These are phyloP conservation scores for Nyctereutes procyonoides DNA, from an alignment of 2,113 vertebrate genomes.

Conservation along the genomic window DNA sequence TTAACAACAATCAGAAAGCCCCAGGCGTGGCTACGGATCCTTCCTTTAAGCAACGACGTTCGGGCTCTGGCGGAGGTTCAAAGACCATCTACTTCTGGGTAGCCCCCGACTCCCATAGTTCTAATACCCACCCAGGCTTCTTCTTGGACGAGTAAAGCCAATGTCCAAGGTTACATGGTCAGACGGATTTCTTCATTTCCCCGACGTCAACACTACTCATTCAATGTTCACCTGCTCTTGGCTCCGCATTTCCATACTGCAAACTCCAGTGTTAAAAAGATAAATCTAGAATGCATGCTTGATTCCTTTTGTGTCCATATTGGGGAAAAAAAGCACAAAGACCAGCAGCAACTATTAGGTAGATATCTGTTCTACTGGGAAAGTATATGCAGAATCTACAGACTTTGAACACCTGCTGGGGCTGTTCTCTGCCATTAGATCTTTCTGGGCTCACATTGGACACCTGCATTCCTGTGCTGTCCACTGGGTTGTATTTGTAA, in stretches of 20 bases:
- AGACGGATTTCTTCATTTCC: background rate
- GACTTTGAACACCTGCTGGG: too few relatives aligned
- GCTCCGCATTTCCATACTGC: background rate
- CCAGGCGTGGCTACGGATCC: background rate
- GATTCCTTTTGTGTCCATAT: background rate
- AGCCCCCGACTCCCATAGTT: background rate
- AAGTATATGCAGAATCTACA: background rate
- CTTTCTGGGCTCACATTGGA: background rate
- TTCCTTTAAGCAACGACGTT: background rate
- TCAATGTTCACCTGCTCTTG: background rate
- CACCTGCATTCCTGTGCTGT: background rate
- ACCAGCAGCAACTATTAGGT: background rate
- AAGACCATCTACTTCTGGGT: background rate
- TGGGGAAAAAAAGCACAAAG: background rate
- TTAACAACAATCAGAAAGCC: background rate
- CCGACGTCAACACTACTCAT: rapidly evolving
- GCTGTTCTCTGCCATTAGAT: background rate
- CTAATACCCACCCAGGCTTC: background rate
- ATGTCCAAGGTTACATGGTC: too few relatives aligned
- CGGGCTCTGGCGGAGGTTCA: background rate
- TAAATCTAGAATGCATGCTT: background rate
- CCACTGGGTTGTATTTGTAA: background rate
- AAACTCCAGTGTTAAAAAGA: background rate
- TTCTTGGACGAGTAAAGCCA: background rate
- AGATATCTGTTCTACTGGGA: background rate